Percentiles rank a stretch among this genome's conserved stretches.
Conservation (phyloP, 2,888 invertebrate genomes). For the Loripinus fragilis region DNA sequence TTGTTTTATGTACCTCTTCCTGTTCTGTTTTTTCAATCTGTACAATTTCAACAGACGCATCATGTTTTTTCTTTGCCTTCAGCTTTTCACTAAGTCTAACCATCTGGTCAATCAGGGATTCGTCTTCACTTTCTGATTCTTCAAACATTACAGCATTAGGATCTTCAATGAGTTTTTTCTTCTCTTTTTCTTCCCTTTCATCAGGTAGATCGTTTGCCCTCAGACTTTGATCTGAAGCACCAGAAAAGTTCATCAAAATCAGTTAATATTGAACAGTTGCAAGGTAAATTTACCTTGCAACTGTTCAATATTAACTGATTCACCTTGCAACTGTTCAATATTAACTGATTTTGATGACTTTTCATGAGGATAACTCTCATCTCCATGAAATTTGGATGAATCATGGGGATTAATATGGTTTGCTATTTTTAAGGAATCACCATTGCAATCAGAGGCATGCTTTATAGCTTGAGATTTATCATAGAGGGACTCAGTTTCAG, state of each 20-base stretch:
- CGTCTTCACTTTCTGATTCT: conserved; percentile 46
- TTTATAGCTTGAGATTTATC: not conserved
- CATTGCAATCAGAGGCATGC: not conserved
- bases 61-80: conserved; percentile 14
- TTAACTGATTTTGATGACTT: not conserved
- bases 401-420: not conserved
- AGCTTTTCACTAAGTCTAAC: conserved; percentile 52
- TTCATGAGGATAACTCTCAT: not conserved
- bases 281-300: too few relatives aligned
- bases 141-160: conserved; percentile 21
- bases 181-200: not conserved
- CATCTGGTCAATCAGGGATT: conserved; percentile 46
- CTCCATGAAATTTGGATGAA: not conserved
- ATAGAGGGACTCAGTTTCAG: not conserved
- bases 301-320: not conserved
- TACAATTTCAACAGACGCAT: not conserved
- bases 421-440: not conserved
- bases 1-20: not conserved
- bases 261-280: too few relatives aligned
- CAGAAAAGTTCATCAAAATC: not conserved
- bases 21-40: not conserved
- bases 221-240: not conserved
- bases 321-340: too few relatives aligned
- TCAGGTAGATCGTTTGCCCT: not conserved
- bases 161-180: not conserved